Percentiles rank a stretch among this genome's conserved stretches.
These are phyloP conservation scores for Gavia stellata DNA, from an alignment of 2,113 vertebrate genomes.

Conservation along the genomic window DNA sequence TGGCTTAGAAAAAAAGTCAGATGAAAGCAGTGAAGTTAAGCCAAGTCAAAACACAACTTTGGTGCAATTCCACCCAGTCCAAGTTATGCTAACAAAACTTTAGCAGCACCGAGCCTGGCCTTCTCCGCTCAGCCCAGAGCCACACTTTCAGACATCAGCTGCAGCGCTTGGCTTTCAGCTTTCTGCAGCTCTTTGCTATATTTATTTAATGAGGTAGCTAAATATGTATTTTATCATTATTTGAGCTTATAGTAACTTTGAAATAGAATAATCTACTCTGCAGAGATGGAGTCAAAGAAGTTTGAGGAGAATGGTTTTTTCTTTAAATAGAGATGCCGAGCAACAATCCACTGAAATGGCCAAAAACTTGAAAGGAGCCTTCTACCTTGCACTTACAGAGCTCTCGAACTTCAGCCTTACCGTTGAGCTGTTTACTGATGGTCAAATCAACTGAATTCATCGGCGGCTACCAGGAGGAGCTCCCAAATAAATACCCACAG, in stretches of 20 bases:
- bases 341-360: constrained; percentile 33
- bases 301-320: not conserved
- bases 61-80: constrained; percentile 34
- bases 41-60: constrained; percentile 52
- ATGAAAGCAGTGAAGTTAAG: constrained; percentile 67
- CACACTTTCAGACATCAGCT: constrained; percentile 26
- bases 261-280: constrained; percentile 8
- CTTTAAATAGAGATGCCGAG: constrained; percentile 46
- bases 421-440: constrained; percentile 38
- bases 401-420: constrained; percentile 32
- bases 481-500: constrained; percentile 65
- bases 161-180: constrained; percentile 40
- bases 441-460: constrained; percentile 58
- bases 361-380: constrained; percentile 41
- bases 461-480: constrained; percentile 29
- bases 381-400: constrained; percentile 11
- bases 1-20: constrained; percentile 69
- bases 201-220: constrained; percentile 49
- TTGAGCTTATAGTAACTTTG: constrained; percentile 1
- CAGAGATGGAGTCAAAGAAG: constrained; percentile 7
- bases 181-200: constrained; percentile 13
- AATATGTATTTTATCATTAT: constrained; percentile 43
- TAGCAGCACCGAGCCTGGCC: not conserved
- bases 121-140: constrained; percentile 59
- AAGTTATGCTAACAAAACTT: constrained; percentile 49